A percentile compares a stretch with the other conserved stretches of the same genome.
phyloP scores from a whole-genome alignment of 2,797 vertebrate genomes.

The Zalophus californianus region DNA sequence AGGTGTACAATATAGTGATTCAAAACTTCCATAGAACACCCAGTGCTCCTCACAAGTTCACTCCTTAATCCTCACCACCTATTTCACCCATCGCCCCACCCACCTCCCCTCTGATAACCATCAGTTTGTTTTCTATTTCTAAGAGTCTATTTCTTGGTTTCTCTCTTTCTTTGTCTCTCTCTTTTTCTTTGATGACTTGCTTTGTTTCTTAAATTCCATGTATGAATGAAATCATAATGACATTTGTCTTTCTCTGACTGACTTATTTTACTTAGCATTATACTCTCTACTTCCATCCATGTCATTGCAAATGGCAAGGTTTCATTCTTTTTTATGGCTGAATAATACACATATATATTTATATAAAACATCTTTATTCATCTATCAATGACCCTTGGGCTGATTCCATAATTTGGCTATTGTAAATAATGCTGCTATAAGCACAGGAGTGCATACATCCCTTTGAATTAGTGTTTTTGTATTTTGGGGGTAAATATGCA shows the following conservation, averaged over 20 bases:
- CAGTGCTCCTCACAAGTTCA: not conserved
- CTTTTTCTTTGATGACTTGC: not conserved
- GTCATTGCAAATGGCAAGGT: not conserved
- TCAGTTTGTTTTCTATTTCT: not conserved
- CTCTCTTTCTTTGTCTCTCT: not conserved
- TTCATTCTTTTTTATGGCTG: not conserved
- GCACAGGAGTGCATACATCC: not conserved
- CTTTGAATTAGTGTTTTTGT: not conserved
- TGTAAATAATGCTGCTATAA: not conserved
- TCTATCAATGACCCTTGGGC: not conserved
- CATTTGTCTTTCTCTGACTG: not conserved
- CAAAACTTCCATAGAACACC: not conserved
- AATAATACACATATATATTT: not conserved
- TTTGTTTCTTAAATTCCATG: not conserved
- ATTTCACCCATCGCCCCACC: not conserved
- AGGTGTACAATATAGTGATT: not conserved
- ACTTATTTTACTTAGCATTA: not conserved
- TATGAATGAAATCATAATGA: not conserved
- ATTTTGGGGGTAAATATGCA: not conserved
- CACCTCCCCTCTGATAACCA: too few species aligned
- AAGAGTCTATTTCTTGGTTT: not conserved
- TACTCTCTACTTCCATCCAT: not conserved
- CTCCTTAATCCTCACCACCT: not conserved
- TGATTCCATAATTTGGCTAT: not conserved
- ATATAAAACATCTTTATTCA: not conserved